Base-by-base conservation (phyloP, 2,113 vertebrate species). In the Vanacampus margaritifer region DNA sequence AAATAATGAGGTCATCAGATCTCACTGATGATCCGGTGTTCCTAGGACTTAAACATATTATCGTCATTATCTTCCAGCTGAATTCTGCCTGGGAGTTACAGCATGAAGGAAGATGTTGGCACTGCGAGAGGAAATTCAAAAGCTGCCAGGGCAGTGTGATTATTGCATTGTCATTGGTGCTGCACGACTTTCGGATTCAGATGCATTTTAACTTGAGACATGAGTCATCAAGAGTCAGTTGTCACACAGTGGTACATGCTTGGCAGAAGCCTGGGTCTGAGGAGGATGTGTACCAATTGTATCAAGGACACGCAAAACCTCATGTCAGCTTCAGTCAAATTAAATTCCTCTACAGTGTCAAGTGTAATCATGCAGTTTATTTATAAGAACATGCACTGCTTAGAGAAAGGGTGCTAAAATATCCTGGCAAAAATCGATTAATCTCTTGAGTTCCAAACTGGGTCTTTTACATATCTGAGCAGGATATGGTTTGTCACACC, bases 1-100 rank as follows among this genome's bases (percentile, higher is more conserved):
- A 80, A 79, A 81, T 91, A 93, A 92, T 86, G 87, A 90, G 90
- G 87, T 84, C 83, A 87, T 87, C 75, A 81, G 74, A 90, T 87
- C 80, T 72, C 61, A 82, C 35, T 67, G 81, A 88, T 79, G 73
- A 74, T 64, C 72, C 61, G 35, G 67, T 81, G 73, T 85, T 86
- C 79, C 75, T 71, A 81, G 51, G 81, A 82, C 78, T 86, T 87
- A 87, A 81, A 85, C 60, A 67, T 67, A 82, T 87, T 89, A 87
- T 82, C 80, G 77, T 83, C 80, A 83, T 85, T 84, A 88, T 90
- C 83, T 87, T 65, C 64, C 48, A 13, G 71, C 45, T 75, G 71
- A 82, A 65, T 72, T 83, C 74, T 88, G 72, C 72, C 58, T 10
- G 23, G 53, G 73, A 79, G 72, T 79, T 83, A 73, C 67, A 80